Base-by-base conservation (phyloP, 1,140 invertebrate genomes). In the Andrena cerasifolii region DNA sequence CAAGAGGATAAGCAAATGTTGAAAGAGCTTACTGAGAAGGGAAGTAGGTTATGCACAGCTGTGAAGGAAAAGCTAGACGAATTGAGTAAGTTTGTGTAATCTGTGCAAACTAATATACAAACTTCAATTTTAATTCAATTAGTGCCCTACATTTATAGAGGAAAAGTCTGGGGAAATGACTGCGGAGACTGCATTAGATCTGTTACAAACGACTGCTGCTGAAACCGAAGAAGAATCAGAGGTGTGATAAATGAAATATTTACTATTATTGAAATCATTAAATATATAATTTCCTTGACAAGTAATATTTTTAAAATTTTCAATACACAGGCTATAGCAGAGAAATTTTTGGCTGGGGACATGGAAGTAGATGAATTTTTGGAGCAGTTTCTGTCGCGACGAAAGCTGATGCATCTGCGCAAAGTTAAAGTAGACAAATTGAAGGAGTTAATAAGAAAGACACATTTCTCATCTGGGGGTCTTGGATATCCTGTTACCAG, bases 191-290 rank as follows among this genome's bases (percentile, higher is more conserved):
- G 96, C 96, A 14, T 91, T 97, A 73, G 97, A 97, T 0, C 89
- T 98, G 43, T 92, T 98, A 18, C 96, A 98, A 94, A 95, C 97
- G 47, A 95, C 96, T 18, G 95, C 97, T 59, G 96, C 97, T 65
- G 96, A 98, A 94, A 95, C 95, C 59, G 98, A 99, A 92, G 97
- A 98, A 92, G 94, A 97, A 90, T 97, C 97, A 33, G 98, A 99
- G 90, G 94, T 95, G 87, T 24, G n/a, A 70, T 67, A 40, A 62
- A 36, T 62, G 40, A 49, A 28, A 56, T 74, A 74, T 71, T 75
- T 53, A 62, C 40, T 43, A 59, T 59, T 47, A 26, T 26, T 24
- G 68, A 56, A 26, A 79, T 82, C 14, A 26, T 31, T 21, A 47
- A 68, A 47, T 7, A 53, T 49, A 16, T 16, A 58, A 71, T 59